These are phyloP conservation scores for Aurelia coerulea DNA, from an alignment of 30 jellyfish, hydroid and myxozoan species.

Conservation along the genomic window DNA sequence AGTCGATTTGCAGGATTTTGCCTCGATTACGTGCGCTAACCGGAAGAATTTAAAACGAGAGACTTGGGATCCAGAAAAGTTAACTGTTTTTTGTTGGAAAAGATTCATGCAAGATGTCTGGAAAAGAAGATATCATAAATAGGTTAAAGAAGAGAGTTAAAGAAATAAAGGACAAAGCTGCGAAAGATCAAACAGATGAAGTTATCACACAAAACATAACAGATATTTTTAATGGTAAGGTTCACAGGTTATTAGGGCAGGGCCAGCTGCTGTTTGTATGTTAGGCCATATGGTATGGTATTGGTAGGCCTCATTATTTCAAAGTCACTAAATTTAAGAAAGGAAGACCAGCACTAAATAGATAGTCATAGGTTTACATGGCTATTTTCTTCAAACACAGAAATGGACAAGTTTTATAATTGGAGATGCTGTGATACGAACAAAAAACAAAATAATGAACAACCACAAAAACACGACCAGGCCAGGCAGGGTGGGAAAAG, in stretches of 20 bases:
- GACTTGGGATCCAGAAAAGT: too few species aligned
- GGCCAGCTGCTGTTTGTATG: slow-evolving; percentile 1
- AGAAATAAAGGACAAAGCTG: slow-evolving; percentile 39
- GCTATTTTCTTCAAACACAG: too few species aligned
- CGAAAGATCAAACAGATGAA: slow-evolving; percentile 40
- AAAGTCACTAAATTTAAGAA: too few species aligned
- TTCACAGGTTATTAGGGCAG: background rate
- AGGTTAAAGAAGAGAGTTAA: slow-evolving; percentile 28
- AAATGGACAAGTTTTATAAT: too few species aligned
- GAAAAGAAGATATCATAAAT: slow-evolving; percentile 12
- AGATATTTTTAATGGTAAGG: slow-evolving; percentile 54
- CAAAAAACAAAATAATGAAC: too few species aligned
- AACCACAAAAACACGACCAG: too few species aligned
- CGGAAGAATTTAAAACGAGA: slow-evolving; percentile 4
- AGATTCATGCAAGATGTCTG: background rate
- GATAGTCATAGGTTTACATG: too few species aligned
- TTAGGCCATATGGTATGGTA: background rate
- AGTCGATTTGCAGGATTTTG: background rate
- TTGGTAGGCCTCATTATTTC: too few species aligned
- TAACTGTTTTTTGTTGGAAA: too few species aligned
- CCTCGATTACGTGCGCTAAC: background rate
- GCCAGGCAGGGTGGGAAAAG: too few species aligned
- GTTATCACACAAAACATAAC: slow-evolving; percentile 23
- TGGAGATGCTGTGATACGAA: too few species aligned
- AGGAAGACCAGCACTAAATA: too few species aligned